A percentile compares a stretch with the other conserved stretches of the same genome.
phyloP scores from a whole-genome alignment of 2,797 vertebrate species.

The Loriculus beryllinus region DNA sequence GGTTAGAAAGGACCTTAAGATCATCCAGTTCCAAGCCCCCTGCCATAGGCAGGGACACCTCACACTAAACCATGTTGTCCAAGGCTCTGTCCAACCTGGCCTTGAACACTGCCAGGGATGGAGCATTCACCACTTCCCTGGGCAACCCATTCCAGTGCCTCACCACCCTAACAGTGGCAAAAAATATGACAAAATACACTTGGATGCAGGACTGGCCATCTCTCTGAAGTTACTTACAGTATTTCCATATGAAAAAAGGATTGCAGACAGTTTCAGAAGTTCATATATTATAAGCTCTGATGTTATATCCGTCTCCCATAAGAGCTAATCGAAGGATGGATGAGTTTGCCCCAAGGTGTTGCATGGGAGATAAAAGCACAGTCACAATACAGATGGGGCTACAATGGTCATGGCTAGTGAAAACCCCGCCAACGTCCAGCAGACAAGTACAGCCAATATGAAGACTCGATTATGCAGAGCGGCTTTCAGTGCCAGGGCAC shows the following conservation, averaged over 20 bases:
- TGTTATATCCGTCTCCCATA: neutral
- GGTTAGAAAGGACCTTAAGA: no score
- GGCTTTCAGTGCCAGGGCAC: neutral
- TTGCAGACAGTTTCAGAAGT: neutral
- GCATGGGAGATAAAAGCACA: neutral
- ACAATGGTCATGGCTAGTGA: neutral
- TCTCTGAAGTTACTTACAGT: neutral
- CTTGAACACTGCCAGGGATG: no score
- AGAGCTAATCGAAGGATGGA: neutral
- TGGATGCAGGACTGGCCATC: neutral
- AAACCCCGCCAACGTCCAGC: neutral
- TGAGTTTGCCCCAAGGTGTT: neutral
- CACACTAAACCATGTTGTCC: no score
- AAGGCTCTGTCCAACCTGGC: no score
- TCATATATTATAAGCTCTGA: neutral
- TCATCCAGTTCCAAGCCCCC: no score
- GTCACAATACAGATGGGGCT: neutral
- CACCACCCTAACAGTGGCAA: no score
- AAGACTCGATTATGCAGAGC: neutral
- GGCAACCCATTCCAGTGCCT: no score
- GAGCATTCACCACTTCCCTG: no score
- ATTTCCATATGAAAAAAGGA: constrained; percentile 13
- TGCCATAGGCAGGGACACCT: no score
- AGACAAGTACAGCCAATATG: neutral
- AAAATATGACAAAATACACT: neutral